A percentile compares a stretch with the other conserved stretches of the same genome.
phyloP scores from a whole-genome alignment of 2,888 invertebrate genomes.

The Agrotis ipsilon region DNA sequence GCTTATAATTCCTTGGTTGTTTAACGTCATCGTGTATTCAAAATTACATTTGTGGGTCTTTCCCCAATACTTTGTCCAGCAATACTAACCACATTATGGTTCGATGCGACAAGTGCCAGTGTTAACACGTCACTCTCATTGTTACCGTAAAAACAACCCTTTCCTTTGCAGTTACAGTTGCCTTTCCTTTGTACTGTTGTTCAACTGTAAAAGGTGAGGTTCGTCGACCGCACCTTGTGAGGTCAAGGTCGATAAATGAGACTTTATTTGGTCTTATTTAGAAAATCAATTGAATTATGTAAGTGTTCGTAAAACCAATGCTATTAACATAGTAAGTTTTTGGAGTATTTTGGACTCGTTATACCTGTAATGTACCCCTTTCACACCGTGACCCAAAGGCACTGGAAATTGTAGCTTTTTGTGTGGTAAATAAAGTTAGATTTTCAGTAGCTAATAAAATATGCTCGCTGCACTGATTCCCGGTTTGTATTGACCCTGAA shows the following conservation, averaged over 20 bases:
- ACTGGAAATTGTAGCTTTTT: too few species aligned
- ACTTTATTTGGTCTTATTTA: constrained; percentile 10
- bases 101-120: constrained; percentile 26
- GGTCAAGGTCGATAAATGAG: constrained; percentile 65
- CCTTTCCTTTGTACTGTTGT: constrained; percentile 28
- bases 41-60: not conserved
- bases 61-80: constrained; percentile 5
- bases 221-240: constrained; percentile 58
- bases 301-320: not conserved
- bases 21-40: too few species aligned
- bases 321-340: not conserved
- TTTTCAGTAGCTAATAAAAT: too few species aligned
- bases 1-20: too few species aligned
- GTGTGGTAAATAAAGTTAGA: too few species aligned
- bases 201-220: constrained; percentile 44
- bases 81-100: constrained; percentile 17
- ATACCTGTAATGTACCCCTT: too few species aligned
- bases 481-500: too few species aligned
- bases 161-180: constrained; percentile 30
- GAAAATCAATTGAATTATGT: constrained; percentile 1
- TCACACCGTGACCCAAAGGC: too few species aligned
- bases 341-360: too few species aligned
- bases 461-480: too few species aligned
- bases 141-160: constrained; percentile 42
- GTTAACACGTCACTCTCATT: constrained; percentile 32